Conservation (phyloP, 2,797 vertebrate genomes). For the Megaceryle alcyon region DNA sequence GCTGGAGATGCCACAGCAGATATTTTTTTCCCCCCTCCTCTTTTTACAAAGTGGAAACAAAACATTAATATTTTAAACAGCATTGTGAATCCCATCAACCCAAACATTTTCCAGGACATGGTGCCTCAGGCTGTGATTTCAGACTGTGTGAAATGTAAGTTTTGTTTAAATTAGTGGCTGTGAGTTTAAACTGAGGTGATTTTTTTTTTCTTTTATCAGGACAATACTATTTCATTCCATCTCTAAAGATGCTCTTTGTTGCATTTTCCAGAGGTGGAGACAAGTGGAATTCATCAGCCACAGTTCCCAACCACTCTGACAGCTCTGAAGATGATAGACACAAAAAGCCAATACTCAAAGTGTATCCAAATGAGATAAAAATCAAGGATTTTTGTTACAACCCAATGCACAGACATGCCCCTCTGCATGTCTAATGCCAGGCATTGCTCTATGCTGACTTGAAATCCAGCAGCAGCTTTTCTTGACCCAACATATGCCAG, state of each 20-base stretch:
- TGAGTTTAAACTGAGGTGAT: not conserved
- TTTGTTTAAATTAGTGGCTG: not conserved
- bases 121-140: not conserved
- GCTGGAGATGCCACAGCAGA: not conserved
- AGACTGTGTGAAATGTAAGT: not conserved
- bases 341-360: not conserved
- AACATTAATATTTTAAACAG: not conserved
- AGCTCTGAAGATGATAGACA: not conserved
- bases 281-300: not conserved
- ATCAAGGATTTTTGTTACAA: not conserved
- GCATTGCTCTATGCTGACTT: not conserved
- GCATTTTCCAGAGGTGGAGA: not conserved
- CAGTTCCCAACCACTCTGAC: not conserved
- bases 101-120: not conserved
- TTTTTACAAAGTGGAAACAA: not conserved
- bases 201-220: too few species aligned
- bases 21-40: accelerated
- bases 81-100: not conserved
- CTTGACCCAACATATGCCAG: constrained; percentile 36
- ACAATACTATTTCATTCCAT: not conserved
- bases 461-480: constrained; percentile 30
- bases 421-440: not conserved
- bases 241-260: not conserved
- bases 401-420: not conserved
- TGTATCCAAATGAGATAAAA: not conserved